phyloP scores from a whole-genome alignment of 2,797 vertebrate genomes.

The Pseudomugil gertrudae region DNA sequence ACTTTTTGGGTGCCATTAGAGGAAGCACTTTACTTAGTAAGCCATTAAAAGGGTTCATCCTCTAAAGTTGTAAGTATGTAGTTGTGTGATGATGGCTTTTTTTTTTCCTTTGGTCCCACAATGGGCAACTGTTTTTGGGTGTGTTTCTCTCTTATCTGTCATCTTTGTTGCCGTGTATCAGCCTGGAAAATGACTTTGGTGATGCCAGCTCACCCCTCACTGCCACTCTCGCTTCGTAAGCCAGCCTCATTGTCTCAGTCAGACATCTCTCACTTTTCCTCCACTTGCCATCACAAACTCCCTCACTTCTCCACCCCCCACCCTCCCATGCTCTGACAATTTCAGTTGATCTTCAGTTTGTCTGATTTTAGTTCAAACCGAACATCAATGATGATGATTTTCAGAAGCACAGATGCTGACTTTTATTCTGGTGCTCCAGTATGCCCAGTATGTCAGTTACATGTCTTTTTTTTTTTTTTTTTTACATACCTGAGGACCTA shows the following conservation, averaged over 20 bases:
- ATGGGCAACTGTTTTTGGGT: constrained; percentile 62
- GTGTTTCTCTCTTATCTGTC: constrained; percentile 74
- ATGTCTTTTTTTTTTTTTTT: neutral
- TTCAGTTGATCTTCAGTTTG: constrained; percentile 80
- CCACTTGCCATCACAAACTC: constrained; percentile 38
- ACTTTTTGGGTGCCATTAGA: constrained; percentile 3
- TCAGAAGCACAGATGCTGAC: neutral
- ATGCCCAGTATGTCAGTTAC: neutral
- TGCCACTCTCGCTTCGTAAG: constrained; percentile 83
- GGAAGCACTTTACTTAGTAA: constrained; percentile 13
- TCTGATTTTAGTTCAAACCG: constrained; percentile 59
- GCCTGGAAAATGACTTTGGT: constrained; percentile 88
- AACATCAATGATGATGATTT: constrained; percentile 88
- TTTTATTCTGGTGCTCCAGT: neutral
- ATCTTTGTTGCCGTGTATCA: constrained; percentile 76
- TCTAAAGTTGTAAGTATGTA: constrained; percentile 27
- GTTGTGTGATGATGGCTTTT: constrained; percentile 34
- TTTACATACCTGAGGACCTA: neutral
- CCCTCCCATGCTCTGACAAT: constrained; percentile 84
- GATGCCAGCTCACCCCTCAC: constrained; percentile 92
- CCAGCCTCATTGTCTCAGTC: constrained; percentile 81
- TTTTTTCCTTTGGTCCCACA: constrained; percentile 40
- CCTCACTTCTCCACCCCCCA: constrained; percentile 41
- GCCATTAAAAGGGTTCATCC: constrained; percentile 35
- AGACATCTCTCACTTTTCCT: constrained; percentile 43